These are phyloP conservation scores for Olivierus martensii DNA, from an alignment of 1,140 invertebrate genomes.

Conservation along the genomic window DNA sequence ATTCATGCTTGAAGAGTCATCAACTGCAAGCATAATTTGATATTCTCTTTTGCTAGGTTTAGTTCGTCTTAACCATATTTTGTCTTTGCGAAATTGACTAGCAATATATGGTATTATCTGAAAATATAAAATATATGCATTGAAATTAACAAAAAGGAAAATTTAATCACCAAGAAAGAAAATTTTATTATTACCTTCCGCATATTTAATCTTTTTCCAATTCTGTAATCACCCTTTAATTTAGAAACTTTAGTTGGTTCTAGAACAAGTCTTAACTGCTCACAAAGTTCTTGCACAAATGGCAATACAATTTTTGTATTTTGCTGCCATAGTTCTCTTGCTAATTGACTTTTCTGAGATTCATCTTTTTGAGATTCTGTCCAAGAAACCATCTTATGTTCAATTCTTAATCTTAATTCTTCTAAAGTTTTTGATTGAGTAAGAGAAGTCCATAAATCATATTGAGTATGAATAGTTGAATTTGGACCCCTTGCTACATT, in stretches of 20 bases:
- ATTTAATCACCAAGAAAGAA: too few species aligned
- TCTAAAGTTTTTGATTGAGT: neutral
- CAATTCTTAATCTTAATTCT: too few species aligned
- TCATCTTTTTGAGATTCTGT: too few species aligned
- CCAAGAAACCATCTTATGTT: too few species aligned
- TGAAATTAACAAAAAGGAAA: too few species aligned
- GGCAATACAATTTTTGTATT: slow-evolving; percentile 43
- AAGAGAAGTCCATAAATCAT: slow-evolving; percentile 9
- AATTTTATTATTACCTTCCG: slow-evolving; percentile 45
- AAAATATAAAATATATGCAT: neutral
- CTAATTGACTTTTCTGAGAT: too few species aligned
- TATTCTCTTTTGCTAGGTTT: slow-evolving; percentile 93
- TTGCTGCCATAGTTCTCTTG: slow-evolving; percentile 30
- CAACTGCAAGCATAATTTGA: slow-evolving; percentile 90
- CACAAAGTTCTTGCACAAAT: slow-evolving; percentile 77
- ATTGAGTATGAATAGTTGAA: slow-evolving; percentile 6
- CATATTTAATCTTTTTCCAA: slow-evolving; percentile 96
- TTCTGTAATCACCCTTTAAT: slow-evolving; percentile 87
- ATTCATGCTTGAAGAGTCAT: slow-evolving; percentile 72
- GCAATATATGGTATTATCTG: slow-evolving; percentile 90
- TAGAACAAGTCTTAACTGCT: slow-evolving; percentile 80
- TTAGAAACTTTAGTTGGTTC: slow-evolving; percentile 88
- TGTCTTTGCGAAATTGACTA: slow-evolving; percentile 96
- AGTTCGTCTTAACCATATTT: slow-evolving; percentile 93
- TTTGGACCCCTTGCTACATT: neutral